Evolutionary conservation across 2,797 vertebrate genomes (phyloP).

Genomic region (Callimico goeldii): DNA sequence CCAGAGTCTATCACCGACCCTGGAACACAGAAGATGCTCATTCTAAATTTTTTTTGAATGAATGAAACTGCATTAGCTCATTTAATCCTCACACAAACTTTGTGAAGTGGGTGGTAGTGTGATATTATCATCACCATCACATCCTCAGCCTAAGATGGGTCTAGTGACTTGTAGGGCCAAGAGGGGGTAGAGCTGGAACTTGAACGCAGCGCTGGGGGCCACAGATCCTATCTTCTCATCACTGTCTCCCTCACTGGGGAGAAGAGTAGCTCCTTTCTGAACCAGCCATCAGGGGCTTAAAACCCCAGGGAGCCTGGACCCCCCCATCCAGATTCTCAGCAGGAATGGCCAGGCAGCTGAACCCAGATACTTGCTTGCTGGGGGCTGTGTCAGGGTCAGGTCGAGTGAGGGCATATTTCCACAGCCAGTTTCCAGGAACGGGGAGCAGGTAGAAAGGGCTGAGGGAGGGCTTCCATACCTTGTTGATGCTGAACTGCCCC

Average conservation of each 20-base stretch:
- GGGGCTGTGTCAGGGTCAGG: neutral
- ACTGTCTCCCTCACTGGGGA: fast-evolving
- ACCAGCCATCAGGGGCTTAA: neutral
- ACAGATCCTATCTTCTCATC: neutral
- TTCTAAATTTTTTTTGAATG: neutral
- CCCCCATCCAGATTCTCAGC: neutral
- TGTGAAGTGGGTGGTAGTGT: neutral
- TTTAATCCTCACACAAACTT: neutral
- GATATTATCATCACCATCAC: neutral
- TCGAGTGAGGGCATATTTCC: fast-evolving
- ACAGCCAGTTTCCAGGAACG: fast-evolving
- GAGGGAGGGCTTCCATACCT: constrained; percentile 84
- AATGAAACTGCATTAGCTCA: neutral
- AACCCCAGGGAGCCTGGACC: neutral
- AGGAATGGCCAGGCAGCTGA: neutral
- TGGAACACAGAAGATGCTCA: neutral
- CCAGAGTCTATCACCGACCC: neutral
- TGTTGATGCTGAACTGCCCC: constrained; percentile 98
- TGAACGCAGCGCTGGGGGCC: neutral
- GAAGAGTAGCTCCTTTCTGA: neutral
- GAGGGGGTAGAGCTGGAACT: neutral
- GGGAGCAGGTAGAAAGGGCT: neutral
- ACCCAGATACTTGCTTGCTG: fast-evolving
- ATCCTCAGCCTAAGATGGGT: neutral
- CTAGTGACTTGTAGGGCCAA: neutral